Evolutionary conservation across 2,113 vertebrate species (phyloP), one percentile per base, ranked within the genome.

Genomic region (Rhodinocichla rosea): DNA sequence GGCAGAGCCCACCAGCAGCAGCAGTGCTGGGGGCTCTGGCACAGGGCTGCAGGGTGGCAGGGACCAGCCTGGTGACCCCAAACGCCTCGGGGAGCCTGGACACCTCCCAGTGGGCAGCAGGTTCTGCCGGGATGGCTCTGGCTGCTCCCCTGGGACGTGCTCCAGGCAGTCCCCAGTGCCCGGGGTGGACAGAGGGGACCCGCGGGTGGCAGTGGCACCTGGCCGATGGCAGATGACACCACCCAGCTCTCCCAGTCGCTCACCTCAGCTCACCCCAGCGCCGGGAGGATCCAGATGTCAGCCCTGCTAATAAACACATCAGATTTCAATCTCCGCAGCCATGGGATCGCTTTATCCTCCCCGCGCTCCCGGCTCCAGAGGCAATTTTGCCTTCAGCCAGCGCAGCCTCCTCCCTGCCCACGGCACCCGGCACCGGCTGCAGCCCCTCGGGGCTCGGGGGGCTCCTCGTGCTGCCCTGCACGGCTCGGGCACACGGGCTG

Each of bases 221-320:
- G 7, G 89, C 45, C 3, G 0, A 28, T 23, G 0, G 1, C 13
- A 3, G 68, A 60, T 12, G 21, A 33, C 27, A 10, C 77, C 77
- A 17, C 33, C 73, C 89, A 30, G 2, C 4, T 1, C 71, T 59
- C 60, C 89, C 74, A 79, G 65, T 76, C 11, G 4, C 87, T 95
- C 93, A 80, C 95, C 96, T 97, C 44, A 73, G 40, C 76, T 97
- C 63, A 95, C 91, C 95, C 84, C 93, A n/a, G 82, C 19, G 8
- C 83, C 10, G 28, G 75, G 80, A 94, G 95, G 94, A 95, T 95
- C 93, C 95, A 95, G 91, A 91, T 96, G 95, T 92, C 96, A 95
- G 77, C 84, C 84, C 2, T 3, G 82, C 84, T 94, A 93, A 96
- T 97, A 96, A 96, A 95, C 95, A 95, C 94, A 83, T 96, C 95